Conservation (phyloP, 2,797 vertebrate genomes). For the Gymnothorax javanicus region DNA sequence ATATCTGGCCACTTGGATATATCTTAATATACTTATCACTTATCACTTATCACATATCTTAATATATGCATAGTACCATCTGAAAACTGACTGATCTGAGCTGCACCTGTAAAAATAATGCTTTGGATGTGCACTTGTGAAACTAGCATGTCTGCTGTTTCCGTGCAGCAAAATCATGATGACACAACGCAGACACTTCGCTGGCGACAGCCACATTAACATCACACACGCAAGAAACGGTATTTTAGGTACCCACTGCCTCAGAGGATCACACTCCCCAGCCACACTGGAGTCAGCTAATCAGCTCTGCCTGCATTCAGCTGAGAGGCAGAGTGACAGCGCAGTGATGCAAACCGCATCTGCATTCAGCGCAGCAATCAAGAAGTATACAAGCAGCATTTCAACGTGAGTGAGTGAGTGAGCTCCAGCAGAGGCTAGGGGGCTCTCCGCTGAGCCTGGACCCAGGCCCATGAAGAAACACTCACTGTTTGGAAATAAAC, state of each 20-base stretch:
- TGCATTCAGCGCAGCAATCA: conserved; percentile 15
- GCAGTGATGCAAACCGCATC: conserved; percentile 6
- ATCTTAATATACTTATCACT: too few species aligned
- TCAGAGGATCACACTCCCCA: not conserved
- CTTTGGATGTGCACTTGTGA: conserved; percentile 3
- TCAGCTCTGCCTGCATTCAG: not conserved
- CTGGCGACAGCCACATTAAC: not conserved
- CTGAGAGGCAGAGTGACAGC: conserved; percentile 17
- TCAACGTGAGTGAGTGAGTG: not conserved
- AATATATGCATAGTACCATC: not conserved
- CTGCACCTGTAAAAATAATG: not conserved
- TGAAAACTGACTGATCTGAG: not conserved
- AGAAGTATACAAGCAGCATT: not conserved
- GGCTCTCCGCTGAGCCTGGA: not conserved
- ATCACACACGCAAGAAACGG: not conserved
- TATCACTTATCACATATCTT: not conserved
- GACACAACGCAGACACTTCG: not conserved
- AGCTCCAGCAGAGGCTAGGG: not conserved
- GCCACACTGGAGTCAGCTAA: not conserved
- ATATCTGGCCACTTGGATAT: not conserved
- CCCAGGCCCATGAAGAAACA: not conserved
- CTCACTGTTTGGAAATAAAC: not conserved
- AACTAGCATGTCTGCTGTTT: conserved; percentile 9
- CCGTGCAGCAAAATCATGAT: not conserved
- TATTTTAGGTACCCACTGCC: not conserved